A percentile compares a stretch with the other conserved stretches of the same genome.
These are phyloP conservation scores for Gambelia wislizenii DNA, from an alignment of 2,797 vertebrate species.

Conservation along the genomic window DNA sequence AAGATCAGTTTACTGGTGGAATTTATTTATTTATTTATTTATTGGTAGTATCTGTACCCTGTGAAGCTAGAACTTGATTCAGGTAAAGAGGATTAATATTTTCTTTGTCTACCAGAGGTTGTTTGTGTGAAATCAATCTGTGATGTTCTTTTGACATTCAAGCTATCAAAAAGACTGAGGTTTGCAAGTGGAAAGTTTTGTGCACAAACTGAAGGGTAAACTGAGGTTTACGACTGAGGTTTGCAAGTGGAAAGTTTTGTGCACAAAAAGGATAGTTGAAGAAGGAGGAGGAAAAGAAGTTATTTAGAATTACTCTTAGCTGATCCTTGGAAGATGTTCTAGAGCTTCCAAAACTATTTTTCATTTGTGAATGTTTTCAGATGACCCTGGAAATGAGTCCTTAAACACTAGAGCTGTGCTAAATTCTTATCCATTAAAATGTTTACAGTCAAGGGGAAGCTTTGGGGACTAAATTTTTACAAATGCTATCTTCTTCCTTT, in stretches of 20 bases:
- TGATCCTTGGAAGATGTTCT: neutral
- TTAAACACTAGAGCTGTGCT: neutral
- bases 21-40: no score
- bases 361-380: neutral
- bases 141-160: neutral
- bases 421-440: neutral
- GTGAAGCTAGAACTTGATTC: neutral
- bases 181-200: neutral
- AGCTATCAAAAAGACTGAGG: neutral
- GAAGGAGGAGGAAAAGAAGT: no score
- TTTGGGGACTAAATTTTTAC: neutral
- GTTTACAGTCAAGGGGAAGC: neutral
- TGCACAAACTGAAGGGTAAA: neutral
- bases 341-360: neutral
- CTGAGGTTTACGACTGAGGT: no score
- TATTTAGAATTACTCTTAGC: neutral
- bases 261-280: no score
- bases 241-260: no score
- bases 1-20: neutral
- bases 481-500: neutral
- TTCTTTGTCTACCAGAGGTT: neutral
- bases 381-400: no score
- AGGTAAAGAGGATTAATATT: neutral
- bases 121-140: neutral
- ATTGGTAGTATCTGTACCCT: neutral